Conservation (phyloP, 2,797 vertebrate species). For the Picus viridis region DNA sequence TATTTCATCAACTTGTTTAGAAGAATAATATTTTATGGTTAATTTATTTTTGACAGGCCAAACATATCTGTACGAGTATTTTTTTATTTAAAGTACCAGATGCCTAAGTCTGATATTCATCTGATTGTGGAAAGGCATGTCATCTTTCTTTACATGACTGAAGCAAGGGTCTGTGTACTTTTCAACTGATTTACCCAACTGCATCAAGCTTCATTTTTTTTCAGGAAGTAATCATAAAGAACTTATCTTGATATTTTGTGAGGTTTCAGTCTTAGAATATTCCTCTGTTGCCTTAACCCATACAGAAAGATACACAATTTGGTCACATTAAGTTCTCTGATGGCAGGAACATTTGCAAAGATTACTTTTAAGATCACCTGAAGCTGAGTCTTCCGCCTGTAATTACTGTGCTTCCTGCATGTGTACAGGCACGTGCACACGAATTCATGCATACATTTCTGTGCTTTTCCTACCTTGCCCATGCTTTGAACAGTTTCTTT, state of each 20-base stretch:
- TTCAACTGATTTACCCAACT: background rate
- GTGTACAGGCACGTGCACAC: accelerated
- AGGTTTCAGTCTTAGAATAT: background rate
- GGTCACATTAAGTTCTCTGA: background rate
- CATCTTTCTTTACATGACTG: background rate
- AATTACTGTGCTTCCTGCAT: background rate
- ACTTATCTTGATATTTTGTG: background rate
- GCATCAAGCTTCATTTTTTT: background rate
- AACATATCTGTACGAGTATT: background rate
- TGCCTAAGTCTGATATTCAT: background rate
- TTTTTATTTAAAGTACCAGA: background rate
- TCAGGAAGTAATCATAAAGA: background rate
- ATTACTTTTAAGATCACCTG: background rate
- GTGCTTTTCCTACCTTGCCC: background rate
- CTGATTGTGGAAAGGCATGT: background rate
- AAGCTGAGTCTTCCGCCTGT: background rate
- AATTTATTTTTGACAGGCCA: background rate
- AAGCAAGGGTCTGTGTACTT: background rate
- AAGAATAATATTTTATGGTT: background rate
- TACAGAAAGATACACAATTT: background rate
- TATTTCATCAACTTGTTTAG: background rate
- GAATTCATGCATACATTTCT: accelerated
- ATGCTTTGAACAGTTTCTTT: background rate
- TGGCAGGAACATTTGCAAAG: background rate
- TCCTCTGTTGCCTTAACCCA: background rate